Conservation (phyloP, 1,140 invertebrate genomes). For the Belonocnema kinseyi region DNA sequence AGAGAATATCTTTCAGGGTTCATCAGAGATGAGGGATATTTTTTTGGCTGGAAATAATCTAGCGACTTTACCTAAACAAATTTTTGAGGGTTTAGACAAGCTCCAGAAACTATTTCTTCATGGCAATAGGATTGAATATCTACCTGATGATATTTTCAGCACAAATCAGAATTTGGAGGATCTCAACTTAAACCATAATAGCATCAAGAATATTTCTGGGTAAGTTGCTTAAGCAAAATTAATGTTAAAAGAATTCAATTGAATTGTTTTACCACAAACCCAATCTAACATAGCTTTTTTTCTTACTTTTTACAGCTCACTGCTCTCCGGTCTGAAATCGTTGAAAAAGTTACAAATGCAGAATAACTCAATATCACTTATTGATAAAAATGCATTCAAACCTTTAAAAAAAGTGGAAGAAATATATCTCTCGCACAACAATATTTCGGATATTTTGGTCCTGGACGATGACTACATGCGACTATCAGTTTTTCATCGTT, state of each 20-base stretch:
- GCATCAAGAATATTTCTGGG: slow-evolving; percentile 75
- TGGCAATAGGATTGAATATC: slow-evolving; percentile 75
- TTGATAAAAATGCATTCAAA: slow-evolving; percentile 69
- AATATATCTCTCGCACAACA: slow-evolving; percentile 76
- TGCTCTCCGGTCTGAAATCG: slow-evolving; percentile 57
- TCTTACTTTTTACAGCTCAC: slow-evolving; percentile 56
- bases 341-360: slow-evolving; percentile 71
- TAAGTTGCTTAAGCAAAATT: slow-evolving; percentile 60
- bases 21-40: slow-evolving; percentile 75
- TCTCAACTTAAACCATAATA: slow-evolving; percentile 77
- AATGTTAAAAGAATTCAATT: too few relatives aligned
- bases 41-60: slow-evolving; percentile 78
- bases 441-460: slow-evolving; percentile 67
- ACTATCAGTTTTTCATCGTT: slow-evolving; percentile 75
- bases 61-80: slow-evolving; percentile 71
- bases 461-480: slow-evolving; percentile 9
- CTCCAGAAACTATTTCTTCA: slow-evolving; percentile 77
- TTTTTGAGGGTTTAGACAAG: slow-evolving; percentile 78
- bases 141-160: slow-evolving; percentile 77
- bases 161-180: slow-evolving; percentile 72
- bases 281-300: slow-evolving; percentile 11
- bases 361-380: slow-evolving; percentile 64
- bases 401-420: slow-evolving; percentile 65
- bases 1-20: slow-evolving; percentile 78
- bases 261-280: background rate